These are phyloP conservation scores for Macrosteles quadrilineatus DNA, from an alignment of 1,140 invertebrate species.

Conservation along the genomic window DNA sequence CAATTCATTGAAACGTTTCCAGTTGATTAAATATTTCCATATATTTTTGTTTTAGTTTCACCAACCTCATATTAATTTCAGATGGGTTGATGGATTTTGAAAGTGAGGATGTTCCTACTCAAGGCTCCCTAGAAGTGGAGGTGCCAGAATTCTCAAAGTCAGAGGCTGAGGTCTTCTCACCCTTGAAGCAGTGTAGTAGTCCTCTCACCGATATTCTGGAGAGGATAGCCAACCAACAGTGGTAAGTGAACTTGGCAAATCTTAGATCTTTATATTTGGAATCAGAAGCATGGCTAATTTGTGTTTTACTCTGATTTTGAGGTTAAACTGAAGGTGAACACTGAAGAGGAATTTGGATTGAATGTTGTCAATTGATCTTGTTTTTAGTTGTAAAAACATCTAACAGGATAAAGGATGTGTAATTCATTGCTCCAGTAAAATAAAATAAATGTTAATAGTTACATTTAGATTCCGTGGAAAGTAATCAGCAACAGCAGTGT, in stretches of 20 bases:
- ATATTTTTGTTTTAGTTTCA: too few relatives aligned
- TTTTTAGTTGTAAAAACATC: background rate
- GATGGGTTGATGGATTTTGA: too few relatives aligned
- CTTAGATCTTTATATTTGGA: background rate
- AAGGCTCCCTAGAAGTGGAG: background rate
- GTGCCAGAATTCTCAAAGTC: background rate
- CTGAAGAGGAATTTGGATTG: background rate
- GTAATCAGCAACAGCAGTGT: too few relatives aligned
- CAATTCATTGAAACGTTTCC: too few relatives aligned
- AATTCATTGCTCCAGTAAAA: too few relatives aligned
- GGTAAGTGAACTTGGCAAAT: background rate
- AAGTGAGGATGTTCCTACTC: conserved; percentile 2
- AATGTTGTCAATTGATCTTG: background rate
- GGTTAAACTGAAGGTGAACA: background rate
- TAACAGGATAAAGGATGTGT: background rate
- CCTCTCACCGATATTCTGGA: background rate
- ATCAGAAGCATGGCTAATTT: background rate
- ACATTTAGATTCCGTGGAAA: too few relatives aligned
- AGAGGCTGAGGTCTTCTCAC: conserved; percentile 8
- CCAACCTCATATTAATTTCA: too few relatives aligned
- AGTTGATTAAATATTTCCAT: too few relatives aligned
- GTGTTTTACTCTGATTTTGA: background rate
- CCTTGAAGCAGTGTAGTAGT: background rate
- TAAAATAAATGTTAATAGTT: too few relatives aligned
- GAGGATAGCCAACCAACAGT: background rate